These are phyloP conservation scores for Gavialis gangeticus DNA, from an alignment of 2,113 vertebrate species.

Conservation along the genomic window DNA sequence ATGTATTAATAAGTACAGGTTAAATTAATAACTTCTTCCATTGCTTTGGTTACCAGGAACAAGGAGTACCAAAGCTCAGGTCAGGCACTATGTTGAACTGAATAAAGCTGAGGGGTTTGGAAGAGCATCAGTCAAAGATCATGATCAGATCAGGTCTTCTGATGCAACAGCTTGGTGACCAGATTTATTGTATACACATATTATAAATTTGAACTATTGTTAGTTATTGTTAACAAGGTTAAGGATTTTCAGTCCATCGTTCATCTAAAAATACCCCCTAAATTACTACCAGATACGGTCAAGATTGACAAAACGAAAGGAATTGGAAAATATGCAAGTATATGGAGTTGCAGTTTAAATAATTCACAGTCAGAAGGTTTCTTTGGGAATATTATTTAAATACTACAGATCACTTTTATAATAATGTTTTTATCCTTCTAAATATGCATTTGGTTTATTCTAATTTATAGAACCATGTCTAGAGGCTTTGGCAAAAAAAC, in stretches of 20 bases:
- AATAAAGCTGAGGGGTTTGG: neutral
- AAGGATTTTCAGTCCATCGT: no score
- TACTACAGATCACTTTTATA: neutral
- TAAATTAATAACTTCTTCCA: neutral
- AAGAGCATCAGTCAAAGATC: neutral
- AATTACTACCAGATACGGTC: neutral
- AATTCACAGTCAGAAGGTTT: neutral
- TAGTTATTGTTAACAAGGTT: no score
- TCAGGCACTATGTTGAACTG: neutral
- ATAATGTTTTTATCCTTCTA: neutral
- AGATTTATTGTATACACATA: neutral
- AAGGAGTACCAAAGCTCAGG: neutral
- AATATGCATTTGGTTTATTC: conserved; percentile 3
- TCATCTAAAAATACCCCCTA: no score
- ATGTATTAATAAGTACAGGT: neutral
- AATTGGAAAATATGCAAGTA: neutral
- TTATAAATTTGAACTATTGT: no score
- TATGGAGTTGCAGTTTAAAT: neutral
- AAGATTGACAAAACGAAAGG: conserved; percentile 1
- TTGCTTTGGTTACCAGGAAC: neutral
- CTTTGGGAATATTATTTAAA: neutral
- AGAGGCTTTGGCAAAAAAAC: conserved; percentile 34
- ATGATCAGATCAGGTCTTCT: neutral
- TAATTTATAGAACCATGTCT: conserved; percentile 8
- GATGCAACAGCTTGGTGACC: neutral